phyloP scores from a whole-genome alignment of 2,113 vertebrate species.

The Anguilla rostrata region DNA sequence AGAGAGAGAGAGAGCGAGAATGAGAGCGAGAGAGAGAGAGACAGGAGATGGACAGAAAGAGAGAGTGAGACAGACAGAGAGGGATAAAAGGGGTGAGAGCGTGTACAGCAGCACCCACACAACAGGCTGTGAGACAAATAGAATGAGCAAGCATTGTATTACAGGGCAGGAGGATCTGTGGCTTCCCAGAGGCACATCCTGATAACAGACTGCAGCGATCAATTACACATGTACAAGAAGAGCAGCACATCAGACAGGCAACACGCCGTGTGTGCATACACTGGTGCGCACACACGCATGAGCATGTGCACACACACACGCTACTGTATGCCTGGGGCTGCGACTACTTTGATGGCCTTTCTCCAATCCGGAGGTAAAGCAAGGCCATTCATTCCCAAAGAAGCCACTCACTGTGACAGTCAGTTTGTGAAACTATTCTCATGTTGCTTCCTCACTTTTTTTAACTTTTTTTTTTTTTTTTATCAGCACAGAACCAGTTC shows the following conservation, averaged over 20 bases:
- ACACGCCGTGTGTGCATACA: neutral
- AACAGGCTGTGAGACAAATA: conserved; percentile 32
- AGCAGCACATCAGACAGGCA: neutral
- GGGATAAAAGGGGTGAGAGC: conserved; percentile 16
- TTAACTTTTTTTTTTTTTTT: neutral
- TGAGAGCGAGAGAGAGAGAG: too few relatives aligned
- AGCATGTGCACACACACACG: neutral
- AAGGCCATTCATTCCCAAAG: neutral
- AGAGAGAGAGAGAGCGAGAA: conserved; percentile 1
- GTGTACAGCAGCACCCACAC: conserved; percentile 13
- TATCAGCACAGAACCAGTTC: neutral
- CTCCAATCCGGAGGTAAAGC: neutral
- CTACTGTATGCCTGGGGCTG: neutral
- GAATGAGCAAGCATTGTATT: neutral
- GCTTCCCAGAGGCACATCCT: neutral
- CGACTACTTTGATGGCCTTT: neutral
- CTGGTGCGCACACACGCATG: neutral
- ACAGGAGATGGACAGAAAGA: neutral
- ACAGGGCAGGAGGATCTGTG: neutral
- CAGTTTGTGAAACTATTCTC: neutral
- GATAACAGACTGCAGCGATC: neutral
- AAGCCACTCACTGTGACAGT: neutral
- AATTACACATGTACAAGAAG: neutral
- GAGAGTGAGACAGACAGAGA: neutral
- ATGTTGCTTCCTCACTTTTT: neutral